Evolutionary conservation across 2,113 vertebrate genomes (phyloP).

Genomic region (Ceyx cyanopectus): DNA sequence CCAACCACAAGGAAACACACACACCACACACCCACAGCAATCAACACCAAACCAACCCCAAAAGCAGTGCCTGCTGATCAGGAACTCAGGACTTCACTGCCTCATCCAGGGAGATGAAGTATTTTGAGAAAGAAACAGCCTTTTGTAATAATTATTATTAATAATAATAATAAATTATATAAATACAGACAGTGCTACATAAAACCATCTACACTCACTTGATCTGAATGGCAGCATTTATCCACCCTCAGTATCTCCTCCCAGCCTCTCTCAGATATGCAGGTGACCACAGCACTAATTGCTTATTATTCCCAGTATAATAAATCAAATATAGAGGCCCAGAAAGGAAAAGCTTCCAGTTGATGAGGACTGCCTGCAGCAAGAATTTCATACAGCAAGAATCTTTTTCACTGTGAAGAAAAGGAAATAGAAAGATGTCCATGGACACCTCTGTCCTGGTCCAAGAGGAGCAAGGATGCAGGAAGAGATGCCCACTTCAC

Average conservation of each 20-base stretch:
- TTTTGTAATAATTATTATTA: not conserved
- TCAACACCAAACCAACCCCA: too few relatives aligned
- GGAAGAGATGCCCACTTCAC: not conserved
- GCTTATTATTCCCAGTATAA: slow-evolving; percentile 22
- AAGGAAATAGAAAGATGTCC: not conserved
- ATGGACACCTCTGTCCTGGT: not conserved
- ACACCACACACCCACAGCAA: not conserved
- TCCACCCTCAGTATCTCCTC: not conserved
- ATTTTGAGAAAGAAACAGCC: not conserved
- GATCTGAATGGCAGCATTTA: not conserved
- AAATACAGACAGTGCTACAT: not conserved
- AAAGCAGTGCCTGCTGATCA: not conserved
- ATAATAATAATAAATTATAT: not conserved
- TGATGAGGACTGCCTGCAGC: slow-evolving; percentile 44
- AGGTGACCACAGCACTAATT: slow-evolving; percentile 5
- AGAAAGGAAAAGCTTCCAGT: slow-evolving; percentile 18
- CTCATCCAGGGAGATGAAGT: not conserved
- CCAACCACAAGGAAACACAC: not conserved
- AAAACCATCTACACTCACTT: not conserved
- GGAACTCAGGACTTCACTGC: not conserved
- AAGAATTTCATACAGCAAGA: not conserved
- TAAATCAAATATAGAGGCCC: slow-evolving; percentile 14
- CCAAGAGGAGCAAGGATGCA: not conserved
- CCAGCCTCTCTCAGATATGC: not conserved
- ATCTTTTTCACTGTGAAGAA: not conserved